Base-by-base conservation (phyloP, 2,797 vertebrate genomes). In the Huso huso region DNA sequence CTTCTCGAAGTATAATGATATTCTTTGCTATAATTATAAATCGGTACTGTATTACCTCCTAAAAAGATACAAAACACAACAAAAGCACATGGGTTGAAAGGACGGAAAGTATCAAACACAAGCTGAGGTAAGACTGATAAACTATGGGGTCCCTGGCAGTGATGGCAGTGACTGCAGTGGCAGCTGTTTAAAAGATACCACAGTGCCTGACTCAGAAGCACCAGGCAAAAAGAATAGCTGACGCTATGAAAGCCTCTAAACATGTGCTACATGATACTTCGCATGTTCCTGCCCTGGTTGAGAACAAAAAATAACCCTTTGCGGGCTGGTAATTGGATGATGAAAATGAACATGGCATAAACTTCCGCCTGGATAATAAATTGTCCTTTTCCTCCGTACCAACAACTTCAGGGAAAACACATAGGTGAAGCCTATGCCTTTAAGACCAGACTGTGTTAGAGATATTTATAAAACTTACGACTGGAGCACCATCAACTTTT, bases 401-500 rank as follows among this genome's bases (percentile, higher is more conserved):
- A 37, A 37, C 23, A 37, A 37, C 23, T 3, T 37, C 23, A 37
- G 23, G 23, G 23, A 37, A 37, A 37, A 4, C 4, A 4, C 23
- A 37, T 37, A 37, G 23, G 23, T 37, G 23, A 4, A 37, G 12
- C 64, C 9, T 57, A 37, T 62, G 62, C 48, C 5, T 53, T 52
- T 15, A 12, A 62, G 15, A 48, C 61, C 4, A 50, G 61, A 63
- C 10, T 8, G 18, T 53, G 12, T 9, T 49, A 13, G 8, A 62
- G 65, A 57, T 67, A 70, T 70, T 67, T 70, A 63, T 64, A 70
- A 66, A 64, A 60, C 18, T 48, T 67, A 52, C 62, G 53, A 62
- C 13, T 65, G 60, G 65, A 63, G 69, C 48, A 63, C 23, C 61
- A 64, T 65, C 61, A 63, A 65, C 65, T 67, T 57, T 65, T 52